A percentile compares a stretch with the other conserved stretches of the same genome.
Evolutionary conservation across 2,888 invertebrate genomes (phyloP).

Genomic region (Archips crataeganus): DNA sequence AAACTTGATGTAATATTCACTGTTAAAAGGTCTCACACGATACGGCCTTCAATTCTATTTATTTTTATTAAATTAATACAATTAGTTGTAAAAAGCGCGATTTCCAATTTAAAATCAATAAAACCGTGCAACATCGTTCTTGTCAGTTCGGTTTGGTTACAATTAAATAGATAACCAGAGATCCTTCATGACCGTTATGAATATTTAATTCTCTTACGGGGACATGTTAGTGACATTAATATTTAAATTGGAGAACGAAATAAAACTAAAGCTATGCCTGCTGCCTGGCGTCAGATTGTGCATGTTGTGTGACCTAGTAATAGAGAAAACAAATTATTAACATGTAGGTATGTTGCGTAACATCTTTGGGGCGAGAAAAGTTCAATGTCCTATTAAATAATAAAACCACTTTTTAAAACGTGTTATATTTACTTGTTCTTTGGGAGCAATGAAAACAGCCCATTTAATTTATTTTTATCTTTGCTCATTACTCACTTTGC

Average conservation of each 20-base stretch:
- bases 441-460: slow-evolving; percentile 2
- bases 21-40: too few species aligned
- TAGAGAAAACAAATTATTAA: slow-evolving; percentile 72
- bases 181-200: slow-evolving; percentile 10
- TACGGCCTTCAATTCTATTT: too few species aligned
- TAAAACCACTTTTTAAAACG: slow-evolving; percentile 80
- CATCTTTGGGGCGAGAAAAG: slow-evolving; percentile 68
- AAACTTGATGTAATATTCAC: too few species aligned
- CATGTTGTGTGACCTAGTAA: slow-evolving; percentile 50
- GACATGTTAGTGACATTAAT: not conserved
- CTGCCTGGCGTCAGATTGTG: slow-evolving; percentile 26
- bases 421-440: slow-evolving; percentile 52
- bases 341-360: slow-evolving; percentile 65
- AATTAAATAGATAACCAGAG: too few species aligned
- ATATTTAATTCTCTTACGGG: not conserved
- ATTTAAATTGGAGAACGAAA: slow-evolving; percentile 7
- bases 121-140: not conserved
- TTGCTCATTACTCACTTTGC: not conserved
- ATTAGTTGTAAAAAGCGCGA: too few species aligned
- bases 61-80: too few species aligned
- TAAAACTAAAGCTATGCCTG: not conserved
- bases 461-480: not conserved
- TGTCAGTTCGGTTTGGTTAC: too few species aligned
- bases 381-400: slow-evolving; percentile 79
- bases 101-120: not conserved